Percentiles rank a stretch among this genome's conserved stretches.
Conservation (phyloP, 2,888 invertebrate genomes). For the Hydrotaea diabolus region DNA sequence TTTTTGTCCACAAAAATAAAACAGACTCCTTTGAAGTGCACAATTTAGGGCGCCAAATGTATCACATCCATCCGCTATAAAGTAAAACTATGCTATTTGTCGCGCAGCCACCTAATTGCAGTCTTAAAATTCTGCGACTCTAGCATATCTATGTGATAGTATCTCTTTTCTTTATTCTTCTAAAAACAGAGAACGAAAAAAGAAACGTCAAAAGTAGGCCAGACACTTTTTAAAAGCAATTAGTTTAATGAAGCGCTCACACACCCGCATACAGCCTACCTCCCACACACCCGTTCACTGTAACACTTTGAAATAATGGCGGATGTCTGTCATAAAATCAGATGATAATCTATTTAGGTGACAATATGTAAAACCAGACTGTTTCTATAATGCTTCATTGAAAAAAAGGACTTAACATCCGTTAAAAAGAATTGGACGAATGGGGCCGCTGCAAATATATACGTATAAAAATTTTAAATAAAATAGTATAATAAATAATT, state of each 20-base stretch:
- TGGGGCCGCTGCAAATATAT: too few relatives aligned
- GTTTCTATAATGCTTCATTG: too few relatives aligned
- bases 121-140: neutral
- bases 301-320: neutral
- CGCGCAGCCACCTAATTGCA: neutral
- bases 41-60: constrained; percentile 32
- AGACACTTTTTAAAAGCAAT: constrained; percentile 34
- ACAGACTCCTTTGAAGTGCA: neutral
- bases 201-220: neutral
- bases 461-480: too few relatives aligned
- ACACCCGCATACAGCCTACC: too few relatives aligned
- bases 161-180: neutral
- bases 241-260: constrained; percentile 29
- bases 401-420: too few relatives aligned
- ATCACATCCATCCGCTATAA: neutral
- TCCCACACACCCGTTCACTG: too few relatives aligned
- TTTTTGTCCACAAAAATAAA: neutral
- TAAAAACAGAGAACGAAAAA: neutral
- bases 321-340: neutral
- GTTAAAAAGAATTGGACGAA: too few relatives aligned
- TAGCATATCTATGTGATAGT: constrained; percentile 4
- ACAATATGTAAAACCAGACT: too few relatives aligned
- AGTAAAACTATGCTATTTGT: too few relatives aligned
- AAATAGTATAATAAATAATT: too few relatives aligned
- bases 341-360: too few relatives aligned